A percentile compares a stretch with the other conserved stretches of the same genome.
Evolutionary conservation across 2,797 vertebrate genomes (phyloP).

Genomic region (Acipenser ruthenus): DNA sequence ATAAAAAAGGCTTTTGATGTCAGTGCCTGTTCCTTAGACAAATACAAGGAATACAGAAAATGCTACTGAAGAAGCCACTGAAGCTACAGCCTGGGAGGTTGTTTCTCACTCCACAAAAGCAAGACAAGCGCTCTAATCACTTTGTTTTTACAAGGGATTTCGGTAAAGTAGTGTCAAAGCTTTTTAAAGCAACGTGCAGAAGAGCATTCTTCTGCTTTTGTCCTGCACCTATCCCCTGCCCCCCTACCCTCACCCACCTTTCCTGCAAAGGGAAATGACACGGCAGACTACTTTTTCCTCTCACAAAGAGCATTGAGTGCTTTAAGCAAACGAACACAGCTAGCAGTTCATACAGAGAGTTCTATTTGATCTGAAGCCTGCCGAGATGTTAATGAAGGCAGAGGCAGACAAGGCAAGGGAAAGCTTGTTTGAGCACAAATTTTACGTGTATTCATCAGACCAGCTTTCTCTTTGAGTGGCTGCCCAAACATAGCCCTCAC

Average conservation of each 20-base stretch:
- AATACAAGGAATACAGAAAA: background rate
- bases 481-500: constrained; percentile 31
- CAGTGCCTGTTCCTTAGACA: background rate
- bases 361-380: constrained; percentile 32
- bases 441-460: constrained; percentile 40
- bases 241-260: constrained; percentile 20
- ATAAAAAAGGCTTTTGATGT: constrained; percentile 9
- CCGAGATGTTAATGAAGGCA: constrained; percentile 29
- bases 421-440: constrained; percentile 40
- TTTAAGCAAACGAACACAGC: constrained; percentile 25
- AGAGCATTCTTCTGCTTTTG: constrained; percentile 26
- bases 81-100: constrained; percentile 14
- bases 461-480: constrained; percentile 31
- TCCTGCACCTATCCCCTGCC: constrained; percentile 20
- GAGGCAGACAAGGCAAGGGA: constrained; percentile 32
- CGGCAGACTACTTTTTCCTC: constrained; percentile 3
- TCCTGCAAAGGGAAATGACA: constrained; percentile 26
- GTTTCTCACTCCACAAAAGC: constrained; percentile 24
- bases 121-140: constrained; percentile 26
- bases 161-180: constrained; percentile 28
- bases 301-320: constrained; percentile 15
- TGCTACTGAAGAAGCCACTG: constrained; percentile 7
- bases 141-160: constrained; percentile 35
- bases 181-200: constrained; percentile 28
- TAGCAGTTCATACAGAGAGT: constrained; percentile 14